phyloP scores from a whole-genome alignment of 2,797 vertebrate genomes.

The Micromesistius poutassou region DNA sequence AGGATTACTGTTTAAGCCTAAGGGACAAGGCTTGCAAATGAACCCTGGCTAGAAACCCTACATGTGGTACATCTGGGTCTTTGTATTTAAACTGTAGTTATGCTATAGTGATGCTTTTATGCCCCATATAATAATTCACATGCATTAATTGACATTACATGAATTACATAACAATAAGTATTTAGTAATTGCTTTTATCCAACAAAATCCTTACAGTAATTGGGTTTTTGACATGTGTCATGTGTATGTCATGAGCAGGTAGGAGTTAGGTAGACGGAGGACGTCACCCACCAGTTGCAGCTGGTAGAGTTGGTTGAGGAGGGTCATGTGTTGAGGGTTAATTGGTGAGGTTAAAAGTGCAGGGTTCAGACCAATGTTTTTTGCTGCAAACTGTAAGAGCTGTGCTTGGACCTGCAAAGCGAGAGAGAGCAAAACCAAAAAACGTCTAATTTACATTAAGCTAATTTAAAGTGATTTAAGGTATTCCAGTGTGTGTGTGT shows the following conservation, averaged over 20 bases:
- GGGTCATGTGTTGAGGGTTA: conserved; percentile 94
- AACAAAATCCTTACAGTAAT: neutral
- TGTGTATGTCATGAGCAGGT: neutral
- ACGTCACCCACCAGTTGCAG: conserved; percentile 92
- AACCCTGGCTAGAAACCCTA: neutral
- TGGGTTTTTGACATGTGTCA: neutral
- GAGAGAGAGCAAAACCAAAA: conserved; percentile 14
- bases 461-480: neutral
- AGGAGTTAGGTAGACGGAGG: neutral
- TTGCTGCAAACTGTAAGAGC: conserved; percentile 95
- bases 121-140: neutral
- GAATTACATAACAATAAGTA: neutral
- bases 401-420: conserved; percentile 87
- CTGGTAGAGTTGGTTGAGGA: conserved; percentile 99
- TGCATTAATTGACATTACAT: neutral
- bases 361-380: conserved; percentile 96
- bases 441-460: neutral
- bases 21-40: neutral
- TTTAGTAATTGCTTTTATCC: neutral
- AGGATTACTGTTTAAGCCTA: neutral
- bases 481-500: neutral
- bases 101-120: neutral
- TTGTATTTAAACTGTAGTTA: neutral
- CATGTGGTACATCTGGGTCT: neutral
- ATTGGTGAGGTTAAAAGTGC: conserved; percentile 93